phyloP scores from a whole-genome alignment of 2,888 invertebrate genomes.

The Danaus chrysippus region DNA sequence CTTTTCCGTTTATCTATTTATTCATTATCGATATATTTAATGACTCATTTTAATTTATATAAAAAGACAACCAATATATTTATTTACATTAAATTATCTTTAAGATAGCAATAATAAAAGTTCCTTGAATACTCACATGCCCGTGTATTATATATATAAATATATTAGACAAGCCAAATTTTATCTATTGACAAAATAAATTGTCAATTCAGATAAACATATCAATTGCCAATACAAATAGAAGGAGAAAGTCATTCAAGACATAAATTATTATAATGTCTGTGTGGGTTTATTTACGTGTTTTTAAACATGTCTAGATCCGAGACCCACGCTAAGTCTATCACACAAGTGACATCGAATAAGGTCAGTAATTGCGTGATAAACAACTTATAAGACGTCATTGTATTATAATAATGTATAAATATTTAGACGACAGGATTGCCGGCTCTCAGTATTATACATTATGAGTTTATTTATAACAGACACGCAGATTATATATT shows the following conservation, averaged over 20 bases:
- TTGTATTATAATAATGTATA: neutral
- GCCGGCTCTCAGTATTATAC: neutral
- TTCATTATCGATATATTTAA: too few species aligned
- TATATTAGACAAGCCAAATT: too few species aligned
- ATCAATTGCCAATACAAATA: too few species aligned
- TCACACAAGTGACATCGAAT: constrained; percentile 20
- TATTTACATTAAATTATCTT: too few species aligned
- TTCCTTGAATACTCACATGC: too few species aligned
- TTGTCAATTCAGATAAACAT: too few species aligned
- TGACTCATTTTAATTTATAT: too few species aligned
- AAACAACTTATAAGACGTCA: neutral
- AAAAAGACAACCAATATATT: too few species aligned
- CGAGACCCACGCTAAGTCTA: constrained; percentile 24
- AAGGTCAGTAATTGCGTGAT: constrained; percentile 13
- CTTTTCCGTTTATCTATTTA: too few species aligned
- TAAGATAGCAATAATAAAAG: too few species aligned
- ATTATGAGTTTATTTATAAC: constrained; percentile 1
- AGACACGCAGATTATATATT: neutral
- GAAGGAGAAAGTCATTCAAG: neutral
- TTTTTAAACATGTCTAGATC: constrained; percentile 17
- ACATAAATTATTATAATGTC: constrained; percentile 7
- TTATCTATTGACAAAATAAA: too few species aligned
- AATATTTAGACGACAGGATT: neutral
- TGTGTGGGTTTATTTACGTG: constrained; percentile 15
- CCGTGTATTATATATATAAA: too few species aligned